Base-by-base conservation (phyloP, 2,888 invertebrate genomes). In the Exocentrus adspersus region DNA sequence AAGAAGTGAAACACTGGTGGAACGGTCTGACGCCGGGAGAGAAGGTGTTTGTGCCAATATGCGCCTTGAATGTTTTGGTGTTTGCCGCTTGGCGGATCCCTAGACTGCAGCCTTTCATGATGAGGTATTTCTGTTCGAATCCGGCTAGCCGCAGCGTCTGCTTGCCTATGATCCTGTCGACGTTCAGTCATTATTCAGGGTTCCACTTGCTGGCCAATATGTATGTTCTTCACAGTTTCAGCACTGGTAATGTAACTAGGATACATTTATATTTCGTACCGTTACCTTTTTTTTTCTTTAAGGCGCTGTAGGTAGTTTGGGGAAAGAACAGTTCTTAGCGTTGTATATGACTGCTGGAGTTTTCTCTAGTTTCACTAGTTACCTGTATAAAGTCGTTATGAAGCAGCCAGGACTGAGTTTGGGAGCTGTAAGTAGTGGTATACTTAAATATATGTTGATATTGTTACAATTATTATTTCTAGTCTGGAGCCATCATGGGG, bases 401-500 rank as follows among this genome's bases (percentile, higher is more conserved):
- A 86, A 87, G 64, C 88, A 89, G 75, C 87, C 90, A 37, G 91
- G 92, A 43, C 86, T 93, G 37, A 96, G 97, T 48, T 86, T 98
- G 67, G 98, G 98, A 78, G 98, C 98, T 65, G 97, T 97, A 86
- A 89, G 91, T 87, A 64, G 50, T 41, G 64, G 43, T 28, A 54
- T 41, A 32, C 48, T 42, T 45, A 41, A 12, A 41, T 24, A 24
- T 24, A 24, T 3, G 24, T 5, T 24, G 7, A 24, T 7, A 24
- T 24, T 24, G 3, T 24, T 24, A 24, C 28, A 19, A 28, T 48
- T 20, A 19, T 5, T n/a, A 37, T 41, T 51, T 19, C 37, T 56
- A 97, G 95, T 97, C 97, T 28, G 98, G 98, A 63, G 97, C 98
- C 52, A 94, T 98, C 72, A 92, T 97, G 92, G 91, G 92, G 19